Evolutionary conservation across 2,113 vertebrate genomes (phyloP), one percentile per base, ranked within the genome.

Genomic region (Montifringilla adamsi): DNA sequence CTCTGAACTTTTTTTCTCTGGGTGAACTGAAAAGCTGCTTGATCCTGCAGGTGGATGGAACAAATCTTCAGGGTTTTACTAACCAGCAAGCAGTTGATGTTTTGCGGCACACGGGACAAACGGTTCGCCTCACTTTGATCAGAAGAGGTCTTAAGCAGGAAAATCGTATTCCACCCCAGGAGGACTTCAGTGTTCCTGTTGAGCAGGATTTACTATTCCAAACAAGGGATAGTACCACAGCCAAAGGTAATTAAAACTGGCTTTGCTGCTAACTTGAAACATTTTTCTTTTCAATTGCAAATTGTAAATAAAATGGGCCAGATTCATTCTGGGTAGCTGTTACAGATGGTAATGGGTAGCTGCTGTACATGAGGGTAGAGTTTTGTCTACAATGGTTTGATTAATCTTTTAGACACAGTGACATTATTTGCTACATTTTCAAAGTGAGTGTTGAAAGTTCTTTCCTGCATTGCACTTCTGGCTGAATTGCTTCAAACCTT

Each of bases 61-160:
- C 98, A 85, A 98, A 99, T 97, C 99, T 99, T 97, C 99, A 99
- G 93, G 99, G 98, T 74, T 99, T 98, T 98, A 99, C 98, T 93
- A 99, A 99, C 95, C 99, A 99, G 74, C 99, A 99, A 97, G 99
- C 99, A 21, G 99, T 99, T 90, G 99, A 99, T 2, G 98, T 99
- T 41, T 94, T 99, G 83, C 97, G 98, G 53, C 99, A 98, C 96
- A 99, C 99, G 0, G 98, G 99, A 81, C 99, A 99, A 94, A 98
- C 98, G 0, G 99, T 99, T 67, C 98, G 90, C 33, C 98, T 99
- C 35, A 99, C 98, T 58, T 98, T 99, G 82, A 98, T 99, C 89
- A 98, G 99, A 60, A 98, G 98, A 68, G 98, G 98, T 31, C 95
- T 96, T 84, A 98, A 97, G 68, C 98, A 98, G 15, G 99, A 99